Conservation (phyloP, 2,113 vertebrate species). For the Pseudorectes ferrugineus region DNA sequence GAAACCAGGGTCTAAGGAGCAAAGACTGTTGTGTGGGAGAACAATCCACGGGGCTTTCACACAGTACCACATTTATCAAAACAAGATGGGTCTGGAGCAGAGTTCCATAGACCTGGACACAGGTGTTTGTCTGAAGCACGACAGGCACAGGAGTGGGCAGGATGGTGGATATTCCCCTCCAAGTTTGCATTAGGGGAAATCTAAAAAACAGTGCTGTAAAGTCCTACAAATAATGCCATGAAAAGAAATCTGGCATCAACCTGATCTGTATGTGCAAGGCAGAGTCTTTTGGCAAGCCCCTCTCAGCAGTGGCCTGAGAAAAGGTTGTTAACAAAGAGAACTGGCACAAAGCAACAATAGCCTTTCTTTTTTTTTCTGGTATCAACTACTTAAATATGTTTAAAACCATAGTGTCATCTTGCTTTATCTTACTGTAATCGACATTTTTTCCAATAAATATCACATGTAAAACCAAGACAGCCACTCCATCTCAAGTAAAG, state of each 20-base stretch:
- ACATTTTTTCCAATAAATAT: not conserved
- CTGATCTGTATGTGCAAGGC: not conserved
- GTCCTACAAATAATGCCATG: not conserved
- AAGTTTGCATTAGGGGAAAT: not conserved
- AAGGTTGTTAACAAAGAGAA: not conserved
- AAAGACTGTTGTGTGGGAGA: not conserved
- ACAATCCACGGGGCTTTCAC: not conserved
- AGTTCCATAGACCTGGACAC: not conserved
- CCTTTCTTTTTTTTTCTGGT: not conserved
- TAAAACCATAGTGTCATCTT: not conserved
- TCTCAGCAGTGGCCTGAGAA: not conserved
- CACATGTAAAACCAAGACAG: not conserved
- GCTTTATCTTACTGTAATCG: not conserved
- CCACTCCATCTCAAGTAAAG: not conserved
- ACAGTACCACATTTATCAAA: not conserved
- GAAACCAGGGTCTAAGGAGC: not conserved
- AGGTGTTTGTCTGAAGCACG: not conserved
- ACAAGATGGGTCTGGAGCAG: not conserved
- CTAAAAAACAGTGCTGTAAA: not conserved
- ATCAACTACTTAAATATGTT: not conserved
- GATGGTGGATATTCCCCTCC: not conserved
- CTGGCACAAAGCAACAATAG: not conserved
- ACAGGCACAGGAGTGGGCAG: accelerated
- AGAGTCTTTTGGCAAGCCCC: not conserved
- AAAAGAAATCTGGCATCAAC: not conserved